These are phyloP conservation scores for Eupithecia dodoneata DNA, from an alignment of 2,888 invertebrate species.

Conservation along the genomic window DNA sequence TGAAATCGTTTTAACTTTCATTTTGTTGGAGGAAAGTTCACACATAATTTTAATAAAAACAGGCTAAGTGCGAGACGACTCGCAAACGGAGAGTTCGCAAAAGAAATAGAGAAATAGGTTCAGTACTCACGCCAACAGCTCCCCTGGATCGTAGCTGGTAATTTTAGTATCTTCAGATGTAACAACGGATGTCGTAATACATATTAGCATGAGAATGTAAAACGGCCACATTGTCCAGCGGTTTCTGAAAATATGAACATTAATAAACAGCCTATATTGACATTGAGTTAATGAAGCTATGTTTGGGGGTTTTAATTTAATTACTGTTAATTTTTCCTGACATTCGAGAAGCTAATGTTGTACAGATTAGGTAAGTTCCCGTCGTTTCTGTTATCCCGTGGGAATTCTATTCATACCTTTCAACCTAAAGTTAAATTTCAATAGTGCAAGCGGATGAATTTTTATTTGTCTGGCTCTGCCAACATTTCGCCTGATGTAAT, in stretches of 20 bases:
- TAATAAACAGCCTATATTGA: not conserved
- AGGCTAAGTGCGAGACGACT: no score
- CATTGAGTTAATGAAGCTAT: not conserved
- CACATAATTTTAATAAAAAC: not conserved
- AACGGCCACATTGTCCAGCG: slow-evolving; percentile 17
- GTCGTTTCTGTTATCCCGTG: not conserved
- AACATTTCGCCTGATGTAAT: slow-evolving; percentile 12
- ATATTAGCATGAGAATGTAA: slow-evolving; percentile 17
- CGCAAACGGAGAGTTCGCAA: no score
- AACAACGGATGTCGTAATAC: slow-evolving; percentile 10
- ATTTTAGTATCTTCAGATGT: slow-evolving; percentile 10
- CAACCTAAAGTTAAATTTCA: not conserved
- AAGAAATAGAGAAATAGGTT: no score
- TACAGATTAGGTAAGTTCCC: not conserved
- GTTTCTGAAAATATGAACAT: slow-evolving; percentile 10
- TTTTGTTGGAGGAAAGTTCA: not conserved
- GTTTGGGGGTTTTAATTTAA: slow-evolving; percentile 9
- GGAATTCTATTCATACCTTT: not conserved
- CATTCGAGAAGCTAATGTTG: not conserved
- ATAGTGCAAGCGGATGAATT: not conserved
- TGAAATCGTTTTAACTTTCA: not conserved
- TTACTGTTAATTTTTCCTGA: not conserved
- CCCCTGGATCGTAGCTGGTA: slow-evolving; percentile 48
- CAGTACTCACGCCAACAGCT: slow-evolving; percentile 52
- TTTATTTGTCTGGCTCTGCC: not conserved